Evolutionary conservation across 2,888 invertebrate genomes (phyloP), one percentile per base, ranked within the genome.

Genomic region (Acholoe squamosa): DNA sequence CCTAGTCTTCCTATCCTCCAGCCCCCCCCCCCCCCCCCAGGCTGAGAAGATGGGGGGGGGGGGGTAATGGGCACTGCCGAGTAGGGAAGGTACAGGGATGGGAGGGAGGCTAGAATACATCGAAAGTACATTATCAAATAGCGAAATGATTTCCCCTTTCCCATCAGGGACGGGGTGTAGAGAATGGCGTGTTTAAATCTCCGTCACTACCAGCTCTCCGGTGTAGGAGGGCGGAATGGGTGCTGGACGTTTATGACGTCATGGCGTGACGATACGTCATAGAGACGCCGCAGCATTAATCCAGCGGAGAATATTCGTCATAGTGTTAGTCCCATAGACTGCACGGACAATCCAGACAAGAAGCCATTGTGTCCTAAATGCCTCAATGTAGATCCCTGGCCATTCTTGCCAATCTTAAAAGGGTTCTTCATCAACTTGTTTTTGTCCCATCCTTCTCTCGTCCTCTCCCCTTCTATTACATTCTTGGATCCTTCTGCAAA

Each of bases 121-220:
- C 33, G 80, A 80, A 80, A 80, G 43, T 43, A 43, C 80, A 80
- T 80, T 80, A 80, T 80, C 34, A 80, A 80, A 80, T 80, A 34
- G 80, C 80, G 34, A 43, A 80, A 80, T 43, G 80, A 33, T 80
- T 80, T 80, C n/a, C 80, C 43, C 34, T 33, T 33, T 19, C 12
- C 80, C 80, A 80, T 80, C 80, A 80, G 28, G 71, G 28, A 14
- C 14, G 14, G 14, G 19, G 7, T 80, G 33, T 43, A 43, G 80
- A 43, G 34, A 43, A 80, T 80, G n/a, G 43, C 80, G 5, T 33
- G 34, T 43, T 80, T 19, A 80, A 80, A 80, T 43, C 80, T 43
- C 80, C 14, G 34, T 33, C 80, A 16, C n/a, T 61, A 19, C 61
- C n/a, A n/a, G 61, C 61, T 61, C 19, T 61, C 14, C 61, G 1